phyloP scores from a whole-genome alignment of 2,113 vertebrate genomes.

The Rhinichthys klamathensis region DNA sequence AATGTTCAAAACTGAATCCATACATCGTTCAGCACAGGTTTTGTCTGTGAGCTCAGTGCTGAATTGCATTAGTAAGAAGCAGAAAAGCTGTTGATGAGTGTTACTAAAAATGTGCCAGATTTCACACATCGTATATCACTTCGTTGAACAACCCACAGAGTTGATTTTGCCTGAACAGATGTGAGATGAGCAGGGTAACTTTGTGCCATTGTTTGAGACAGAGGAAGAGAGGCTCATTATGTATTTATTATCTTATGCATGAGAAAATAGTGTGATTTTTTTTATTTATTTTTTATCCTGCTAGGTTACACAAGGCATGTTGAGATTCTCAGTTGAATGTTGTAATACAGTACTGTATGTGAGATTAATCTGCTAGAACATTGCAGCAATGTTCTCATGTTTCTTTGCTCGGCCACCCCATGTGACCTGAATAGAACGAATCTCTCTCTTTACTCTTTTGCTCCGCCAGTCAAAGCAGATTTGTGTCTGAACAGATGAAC shows the following conservation, averaged over 20 bases:
- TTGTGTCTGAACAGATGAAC: slow-evolving; percentile 39
- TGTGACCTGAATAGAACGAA: slow-evolving; percentile 6
- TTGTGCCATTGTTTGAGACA: background rate
- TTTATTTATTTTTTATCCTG: background rate
- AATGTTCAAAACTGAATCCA: background rate
- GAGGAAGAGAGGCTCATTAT: background rate
- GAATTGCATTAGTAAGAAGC: background rate
- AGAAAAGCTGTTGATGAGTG: slow-evolving; percentile 12
- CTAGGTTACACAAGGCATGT: background rate
- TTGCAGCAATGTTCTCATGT: slow-evolving; percentile 1
- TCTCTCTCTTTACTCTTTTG: slow-evolving; percentile 11
- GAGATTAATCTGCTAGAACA: background rate
- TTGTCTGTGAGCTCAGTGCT: background rate
- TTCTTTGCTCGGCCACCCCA: background rate
- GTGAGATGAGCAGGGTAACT: slow-evolving; percentile 14
- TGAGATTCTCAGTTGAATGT: background rate
- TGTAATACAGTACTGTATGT: background rate
- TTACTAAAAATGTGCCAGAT: slow-evolving; percentile 35
- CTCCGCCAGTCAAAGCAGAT: slow-evolving; percentile 36
- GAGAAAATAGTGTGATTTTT: background rate
- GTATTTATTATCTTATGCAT: background rate
- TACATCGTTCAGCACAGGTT: background rate
- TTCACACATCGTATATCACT: slow-evolving; percentile 48
- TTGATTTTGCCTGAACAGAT: background rate
- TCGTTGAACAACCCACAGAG: slow-evolving; percentile 47